A percentile compares a stretch with the other conserved stretches of the same genome.
Evolutionary conservation across 2,888 invertebrate species (phyloP).

Genomic region (Venusia cambrica): DNA sequence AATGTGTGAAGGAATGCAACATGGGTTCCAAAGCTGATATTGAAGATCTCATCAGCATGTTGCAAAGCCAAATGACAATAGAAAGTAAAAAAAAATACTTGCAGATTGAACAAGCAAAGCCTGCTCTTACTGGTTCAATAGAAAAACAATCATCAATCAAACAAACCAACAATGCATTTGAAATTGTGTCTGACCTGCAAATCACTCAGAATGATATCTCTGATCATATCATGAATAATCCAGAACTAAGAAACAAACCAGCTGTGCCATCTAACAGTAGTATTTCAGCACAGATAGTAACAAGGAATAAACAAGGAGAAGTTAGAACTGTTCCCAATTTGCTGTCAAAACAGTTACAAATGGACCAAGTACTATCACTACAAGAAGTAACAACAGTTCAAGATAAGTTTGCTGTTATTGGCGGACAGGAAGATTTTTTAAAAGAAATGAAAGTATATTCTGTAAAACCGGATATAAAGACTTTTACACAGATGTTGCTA

Average conservation of each 20-base stretch:
- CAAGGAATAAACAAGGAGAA: slow-evolving; percentile 27
- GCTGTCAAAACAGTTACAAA: slow-evolving; percentile 79
- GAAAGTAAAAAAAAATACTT: slow-evolving; percentile 24
- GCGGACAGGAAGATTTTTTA: slow-evolving; percentile 89
- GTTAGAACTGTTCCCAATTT: slow-evolving; percentile 82
- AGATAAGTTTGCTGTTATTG: slow-evolving; percentile 88
- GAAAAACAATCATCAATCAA: neutral
- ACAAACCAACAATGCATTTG: slow-evolving; percentile 2
- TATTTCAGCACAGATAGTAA: slow-evolving; percentile 37
- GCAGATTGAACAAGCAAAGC: slow-evolving; percentile 27
- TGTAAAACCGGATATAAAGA: slow-evolving; percentile 88
- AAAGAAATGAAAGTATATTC: slow-evolving; percentile 85
- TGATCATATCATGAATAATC: slow-evolving; percentile 1
- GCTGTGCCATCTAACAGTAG: slow-evolving; percentile 24
- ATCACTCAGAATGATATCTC: slow-evolving; percentile 3
- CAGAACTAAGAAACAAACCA: slow-evolving; percentile 15
- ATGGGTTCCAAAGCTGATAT: slow-evolving; percentile 84
- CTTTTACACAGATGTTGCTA: slow-evolving; percentile 88
- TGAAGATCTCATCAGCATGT: slow-evolving; percentile 66
- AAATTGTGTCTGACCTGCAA: slow-evolving; percentile 4
- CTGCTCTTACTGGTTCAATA: neutral
- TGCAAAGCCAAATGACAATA: slow-evolving; percentile 47
- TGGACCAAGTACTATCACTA: slow-evolving; percentile 82
- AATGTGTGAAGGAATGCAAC: slow-evolving; percentile 90
- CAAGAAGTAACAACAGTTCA: slow-evolving; percentile 80